Percentiles rank a stretch among this genome's conserved stretches.
Evolutionary conservation across 2,113 vertebrate genomes (phyloP).

Genomic region (Rutilus rutilus): DNA sequence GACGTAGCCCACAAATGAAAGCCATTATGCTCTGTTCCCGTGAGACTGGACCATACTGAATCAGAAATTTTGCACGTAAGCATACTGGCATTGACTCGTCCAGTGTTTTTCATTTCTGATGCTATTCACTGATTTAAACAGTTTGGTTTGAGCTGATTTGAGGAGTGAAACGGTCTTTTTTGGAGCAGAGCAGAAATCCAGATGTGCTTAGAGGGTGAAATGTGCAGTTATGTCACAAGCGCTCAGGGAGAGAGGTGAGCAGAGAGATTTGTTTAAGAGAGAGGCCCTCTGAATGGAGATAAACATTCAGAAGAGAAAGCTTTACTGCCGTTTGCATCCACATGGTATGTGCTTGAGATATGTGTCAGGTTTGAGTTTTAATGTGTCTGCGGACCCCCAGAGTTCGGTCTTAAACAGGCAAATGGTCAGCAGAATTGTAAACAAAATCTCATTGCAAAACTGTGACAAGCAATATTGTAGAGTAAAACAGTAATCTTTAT

Average conservation of each 20-base stretch:
- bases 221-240: conserved; percentile 23
- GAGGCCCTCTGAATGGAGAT: conserved; percentile 23
- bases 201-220: conserved; percentile 31
- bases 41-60: conserved; percentile 14
- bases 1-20: conserved; percentile 17
- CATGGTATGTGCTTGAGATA: conserved; percentile 3
- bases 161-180: not conserved
- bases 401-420: not conserved
- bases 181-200: conserved; percentile 21
- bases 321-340: conserved; percentile 5
- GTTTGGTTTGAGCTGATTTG: conserved; percentile 24
- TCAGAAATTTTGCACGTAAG: conserved; percentile 35
- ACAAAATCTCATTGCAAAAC: not conserved
- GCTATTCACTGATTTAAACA: conserved; percentile 33
- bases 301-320: conserved; percentile 25
- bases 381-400: not conserved
- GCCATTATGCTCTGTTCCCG: conserved; percentile 25
- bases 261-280: conserved; percentile 22
- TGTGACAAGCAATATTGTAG: not conserved
- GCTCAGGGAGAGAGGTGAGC: conserved; percentile 19
- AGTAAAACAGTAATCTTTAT: not conserved
- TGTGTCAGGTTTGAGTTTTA: not conserved
- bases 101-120: conserved; percentile 17
- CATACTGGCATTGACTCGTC: not conserved
- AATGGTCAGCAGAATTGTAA: not conserved